phyloP scores from a whole-genome alignment of 2,888 invertebrate genomes.

The Phorcus lineatus region DNA sequence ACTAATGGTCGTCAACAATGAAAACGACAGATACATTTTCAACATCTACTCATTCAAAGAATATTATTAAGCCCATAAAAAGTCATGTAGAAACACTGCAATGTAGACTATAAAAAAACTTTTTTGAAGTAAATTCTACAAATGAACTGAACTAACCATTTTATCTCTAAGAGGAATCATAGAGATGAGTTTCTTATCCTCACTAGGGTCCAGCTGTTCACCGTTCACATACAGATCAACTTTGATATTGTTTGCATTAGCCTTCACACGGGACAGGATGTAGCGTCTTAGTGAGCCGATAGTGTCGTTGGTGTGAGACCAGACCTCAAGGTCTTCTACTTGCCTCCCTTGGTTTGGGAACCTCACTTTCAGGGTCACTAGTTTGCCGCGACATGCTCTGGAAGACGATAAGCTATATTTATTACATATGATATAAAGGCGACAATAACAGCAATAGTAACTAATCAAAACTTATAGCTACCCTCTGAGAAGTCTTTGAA shows the following conservation, averaged over 20 bases:
- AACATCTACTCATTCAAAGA: background rate
- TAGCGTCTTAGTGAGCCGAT: conserved; percentile 87
- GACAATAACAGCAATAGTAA: no score
- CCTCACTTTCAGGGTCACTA: conserved; percentile 89
- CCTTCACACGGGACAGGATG: conserved; percentile 77
- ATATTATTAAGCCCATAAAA: no score
- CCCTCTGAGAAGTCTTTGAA: no score
- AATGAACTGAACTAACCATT: conserved; percentile 80
- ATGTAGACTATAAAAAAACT: no score
- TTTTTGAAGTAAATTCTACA: no score
- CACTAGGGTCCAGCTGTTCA: conserved; percentile 89
- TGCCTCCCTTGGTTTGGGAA: conserved; percentile 89
- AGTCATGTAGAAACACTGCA: no score
- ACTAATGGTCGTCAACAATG: background rate
- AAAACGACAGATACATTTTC: background rate
- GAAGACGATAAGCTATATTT: conserved; percentile 3
- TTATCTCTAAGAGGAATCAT: conserved; percentile 91
- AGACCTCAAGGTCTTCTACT: conserved; percentile 90
- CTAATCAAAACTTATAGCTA: no score
- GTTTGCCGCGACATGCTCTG: conserved; percentile 92
- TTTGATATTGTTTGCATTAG: conserved; percentile 84
- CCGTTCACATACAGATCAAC: conserved; percentile 93
- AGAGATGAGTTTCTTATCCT: conserved; percentile 90
- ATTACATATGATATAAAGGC: no score
- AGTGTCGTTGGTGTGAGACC: conserved; percentile 95